A percentile compares a stretch with the other conserved stretches of the same genome.
Evolutionary conservation across 2,797 vertebrate species (phyloP).

Genomic region (Pyrocephalus nanus): DNA sequence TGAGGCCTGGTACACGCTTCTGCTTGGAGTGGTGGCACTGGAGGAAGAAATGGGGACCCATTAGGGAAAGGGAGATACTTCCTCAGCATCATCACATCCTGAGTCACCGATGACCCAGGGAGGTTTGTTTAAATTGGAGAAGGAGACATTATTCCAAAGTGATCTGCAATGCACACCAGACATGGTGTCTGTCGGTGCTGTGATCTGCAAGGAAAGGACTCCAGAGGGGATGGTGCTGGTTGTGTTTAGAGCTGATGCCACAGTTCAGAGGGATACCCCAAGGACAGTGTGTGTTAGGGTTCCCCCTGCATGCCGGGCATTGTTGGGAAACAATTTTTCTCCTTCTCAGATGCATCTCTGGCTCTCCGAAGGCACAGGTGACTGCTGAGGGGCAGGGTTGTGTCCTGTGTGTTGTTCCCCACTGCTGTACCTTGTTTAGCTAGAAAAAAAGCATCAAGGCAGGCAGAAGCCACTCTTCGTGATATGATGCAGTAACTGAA

Average conservation of each 20-base stretch:
- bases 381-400: background rate
- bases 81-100: background rate
- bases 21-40: background rate
- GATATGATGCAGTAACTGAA: background rate
- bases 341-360: background rate
- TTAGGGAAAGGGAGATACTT: background rate
- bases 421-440: background rate
- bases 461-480: background rate
- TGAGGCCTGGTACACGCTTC: background rate
- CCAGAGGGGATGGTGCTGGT: background rate
- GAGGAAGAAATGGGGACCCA: background rate
- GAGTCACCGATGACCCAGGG: background rate
- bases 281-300: rapidly evolving
- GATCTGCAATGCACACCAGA: background rate
- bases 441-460: background rate
- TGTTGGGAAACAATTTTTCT: background rate
- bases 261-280: rapidly evolving
- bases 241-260: background rate
- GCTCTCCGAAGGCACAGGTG: background rate
- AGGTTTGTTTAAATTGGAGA: background rate
- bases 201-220: background rate
- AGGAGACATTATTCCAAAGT: background rate
- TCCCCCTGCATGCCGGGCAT: background rate
- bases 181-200: background rate
- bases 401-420: background rate